A percentile compares a stretch with the other conserved stretches of the same genome.
These are phyloP conservation scores for Apus apus DNA, from an alignment of 2,113 vertebrate genomes.

Conservation along the genomic window DNA sequence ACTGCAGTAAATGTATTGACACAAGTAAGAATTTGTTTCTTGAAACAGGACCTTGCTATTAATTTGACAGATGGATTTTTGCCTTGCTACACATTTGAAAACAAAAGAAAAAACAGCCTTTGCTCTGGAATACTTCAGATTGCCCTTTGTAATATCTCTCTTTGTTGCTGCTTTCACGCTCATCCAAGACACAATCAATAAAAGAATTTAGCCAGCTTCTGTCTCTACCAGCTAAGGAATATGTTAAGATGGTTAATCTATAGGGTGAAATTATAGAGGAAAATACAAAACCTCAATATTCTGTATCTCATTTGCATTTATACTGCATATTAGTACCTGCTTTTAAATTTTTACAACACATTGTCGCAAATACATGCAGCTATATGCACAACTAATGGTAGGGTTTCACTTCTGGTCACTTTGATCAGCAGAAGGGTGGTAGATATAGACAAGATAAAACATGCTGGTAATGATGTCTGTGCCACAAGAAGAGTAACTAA, in stretches of 20 bases:
- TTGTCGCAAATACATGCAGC: background rate
- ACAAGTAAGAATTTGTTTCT: constrained; percentile 40
- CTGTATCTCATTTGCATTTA: background rate
- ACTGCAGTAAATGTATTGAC: background rate
- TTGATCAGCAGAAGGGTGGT: background rate
- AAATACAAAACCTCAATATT: background rate
- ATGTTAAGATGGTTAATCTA: background rate
- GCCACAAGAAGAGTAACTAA: background rate
- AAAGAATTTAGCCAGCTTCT: background rate
- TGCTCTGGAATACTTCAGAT: background rate
- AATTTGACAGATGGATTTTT: constrained; percentile 39
- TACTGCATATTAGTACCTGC: background rate
- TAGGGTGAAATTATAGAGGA: background rate
- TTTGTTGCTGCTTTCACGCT: background rate
- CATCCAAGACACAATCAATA: background rate
- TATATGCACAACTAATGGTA: background rate
- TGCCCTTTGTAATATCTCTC: background rate
- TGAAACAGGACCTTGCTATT: constrained; percentile 19
- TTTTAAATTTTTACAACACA: background rate
- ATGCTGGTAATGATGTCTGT: background rate
- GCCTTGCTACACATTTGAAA: constrained; percentile 25
- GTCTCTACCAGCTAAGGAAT: background rate
- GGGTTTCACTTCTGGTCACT: background rate
- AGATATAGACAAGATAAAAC: background rate
- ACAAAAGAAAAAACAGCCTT: background rate